Percentiles rank a stretch among this genome's conserved stretches.
These are phyloP conservation scores for Hydrochoerus hydrochaeris DNA, from an alignment of 2,113 vertebrate genomes.

Conservation along the genomic window DNA sequence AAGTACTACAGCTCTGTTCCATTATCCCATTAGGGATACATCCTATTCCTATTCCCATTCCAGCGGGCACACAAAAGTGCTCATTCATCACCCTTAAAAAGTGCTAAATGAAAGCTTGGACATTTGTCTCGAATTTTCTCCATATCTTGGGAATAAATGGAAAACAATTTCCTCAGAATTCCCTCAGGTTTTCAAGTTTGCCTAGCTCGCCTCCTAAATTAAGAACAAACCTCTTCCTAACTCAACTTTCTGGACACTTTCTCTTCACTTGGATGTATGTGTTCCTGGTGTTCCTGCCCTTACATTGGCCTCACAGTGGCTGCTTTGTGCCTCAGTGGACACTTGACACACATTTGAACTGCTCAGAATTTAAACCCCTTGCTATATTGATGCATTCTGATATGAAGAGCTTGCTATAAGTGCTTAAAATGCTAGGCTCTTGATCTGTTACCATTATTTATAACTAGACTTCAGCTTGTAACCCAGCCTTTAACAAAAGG, in stretches of 20 bases:
- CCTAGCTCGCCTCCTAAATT: neutral
- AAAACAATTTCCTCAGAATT: neutral
- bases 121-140: neutral
- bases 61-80: constrained; percentile 52
- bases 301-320: rapidly evolving
- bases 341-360: neutral
- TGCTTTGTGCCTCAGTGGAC: neutral
- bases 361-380: neutral
- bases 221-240: neutral
- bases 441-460: neutral
- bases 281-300: neutral
- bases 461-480: neutral
- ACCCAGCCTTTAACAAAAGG: neutral
- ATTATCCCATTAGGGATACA: constrained; percentile 74
- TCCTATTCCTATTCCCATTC: constrained; percentile 54
- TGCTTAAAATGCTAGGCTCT: neutral
- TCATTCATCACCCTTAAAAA: constrained; percentile 61
- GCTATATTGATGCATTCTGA: neutral
- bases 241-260: neutral
- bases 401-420: neutral
- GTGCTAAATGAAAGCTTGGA: constrained; percentile 19
- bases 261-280: neutral
- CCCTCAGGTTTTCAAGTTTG: neutral
- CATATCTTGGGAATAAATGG: neutral
- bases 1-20: constrained; percentile 36